phyloP scores from a whole-genome alignment of 1,140 invertebrate species.

The Rhagoletis pomonella region DNA sequence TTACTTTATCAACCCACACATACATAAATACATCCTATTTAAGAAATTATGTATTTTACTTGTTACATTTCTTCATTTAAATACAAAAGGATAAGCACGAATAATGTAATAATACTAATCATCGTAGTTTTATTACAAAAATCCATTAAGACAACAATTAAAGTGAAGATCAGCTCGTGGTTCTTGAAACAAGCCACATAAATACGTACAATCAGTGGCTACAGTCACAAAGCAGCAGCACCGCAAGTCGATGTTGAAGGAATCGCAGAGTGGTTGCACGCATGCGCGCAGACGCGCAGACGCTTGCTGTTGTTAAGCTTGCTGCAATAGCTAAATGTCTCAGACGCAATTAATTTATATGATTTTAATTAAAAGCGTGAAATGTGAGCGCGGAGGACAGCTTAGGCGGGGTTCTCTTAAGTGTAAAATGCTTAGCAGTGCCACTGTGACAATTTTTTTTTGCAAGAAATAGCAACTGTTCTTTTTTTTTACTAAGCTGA shows the following conservation, averaged over 20 bases:
- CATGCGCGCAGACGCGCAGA: not conserved
- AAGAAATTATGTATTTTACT: not conserved
- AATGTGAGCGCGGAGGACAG: not conserved
- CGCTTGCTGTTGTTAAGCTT: not conserved
- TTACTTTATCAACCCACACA: not conserved
- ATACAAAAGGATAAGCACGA: not conserved
- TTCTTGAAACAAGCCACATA: not conserved
- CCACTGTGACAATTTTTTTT: not conserved
- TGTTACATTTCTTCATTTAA: not conserved
- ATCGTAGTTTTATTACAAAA: conserved; percentile 49
- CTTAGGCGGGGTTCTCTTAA: not conserved
- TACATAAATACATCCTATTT: not conserved
- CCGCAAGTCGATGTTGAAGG: not conserved
- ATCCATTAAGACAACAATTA: conserved; percentile 46
- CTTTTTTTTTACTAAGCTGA: not conserved
- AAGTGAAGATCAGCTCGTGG: not conserved
- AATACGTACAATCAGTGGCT: too few relatives aligned
- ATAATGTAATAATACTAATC: conserved; percentile 27
- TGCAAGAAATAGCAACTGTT: not conserved
- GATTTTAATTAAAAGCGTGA: conserved; percentile 32
- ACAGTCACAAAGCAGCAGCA: not conserved
- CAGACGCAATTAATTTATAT: conserved; percentile 42
- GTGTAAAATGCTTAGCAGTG: not conserved
- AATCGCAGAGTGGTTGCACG: not conserved
- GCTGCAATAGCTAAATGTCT: not conserved